Conservation (phyloP, 1,140 invertebrate species). For the Zaprionus ghesquierei region DNA sequence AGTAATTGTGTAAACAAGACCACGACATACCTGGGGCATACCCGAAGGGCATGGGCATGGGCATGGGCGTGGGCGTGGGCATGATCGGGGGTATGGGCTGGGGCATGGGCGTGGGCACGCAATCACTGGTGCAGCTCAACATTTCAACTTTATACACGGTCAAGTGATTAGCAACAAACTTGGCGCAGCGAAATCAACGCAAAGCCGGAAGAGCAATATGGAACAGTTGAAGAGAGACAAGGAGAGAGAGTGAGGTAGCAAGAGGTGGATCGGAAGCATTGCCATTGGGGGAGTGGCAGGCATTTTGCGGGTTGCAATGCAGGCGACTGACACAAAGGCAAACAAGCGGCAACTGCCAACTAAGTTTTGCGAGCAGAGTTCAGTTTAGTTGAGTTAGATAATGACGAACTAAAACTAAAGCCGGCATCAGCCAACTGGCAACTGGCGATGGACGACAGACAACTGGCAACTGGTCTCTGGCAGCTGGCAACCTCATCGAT, state of each 20-base stretch:
- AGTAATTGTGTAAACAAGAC: conserved; percentile 75
- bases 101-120: conserved; percentile 40
- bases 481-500: conserved; percentile 65
- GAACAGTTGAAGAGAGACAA: neutral
- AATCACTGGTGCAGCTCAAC: conserved; percentile 61
- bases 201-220: conserved; percentile 46
- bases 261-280: neutral
- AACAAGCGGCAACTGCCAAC: conserved; percentile 64
- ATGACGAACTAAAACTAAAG: conserved; percentile 74
- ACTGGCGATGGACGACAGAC: conserved; percentile 14
- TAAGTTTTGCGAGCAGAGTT: conserved; percentile 60
- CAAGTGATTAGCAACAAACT: conserved; percentile 78
- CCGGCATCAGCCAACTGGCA: conserved; percentile 29
- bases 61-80: conserved; percentile 16
- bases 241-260: neutral
- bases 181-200: conserved; percentile 71
- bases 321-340: conserved; percentile 57
- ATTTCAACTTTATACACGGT: conserved; percentile 69
- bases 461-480: conserved; percentile 13
- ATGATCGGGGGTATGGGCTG: conserved; percentile 10
- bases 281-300: neutral
- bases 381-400: conserved; percentile 64
- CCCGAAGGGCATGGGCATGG: neutral
- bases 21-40: conserved; percentile 35
- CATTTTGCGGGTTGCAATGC: neutral